Base-by-base conservation (phyloP, 2,888 invertebrate species). In the Acleris holmiana region DNA sequence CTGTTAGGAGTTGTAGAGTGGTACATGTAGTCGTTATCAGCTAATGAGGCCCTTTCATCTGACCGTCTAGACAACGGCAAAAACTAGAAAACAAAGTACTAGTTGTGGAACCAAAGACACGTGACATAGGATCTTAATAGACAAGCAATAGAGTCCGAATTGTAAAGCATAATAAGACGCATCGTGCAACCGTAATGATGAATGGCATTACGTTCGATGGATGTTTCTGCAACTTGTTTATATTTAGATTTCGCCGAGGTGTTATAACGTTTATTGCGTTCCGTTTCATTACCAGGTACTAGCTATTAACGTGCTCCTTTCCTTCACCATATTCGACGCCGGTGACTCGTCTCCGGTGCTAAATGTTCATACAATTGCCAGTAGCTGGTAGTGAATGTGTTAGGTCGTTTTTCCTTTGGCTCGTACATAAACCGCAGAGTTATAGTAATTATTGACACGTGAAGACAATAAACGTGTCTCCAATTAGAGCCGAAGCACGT, bases 401-500 rank as follows among this genome's bases (percentile, higher is more conserved):
- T 35, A 35, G 35, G 35, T 35, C 13, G 23, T 29, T 10, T 50
- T 13, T 13, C 51, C 51, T 18, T 35, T 18, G 13, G 5, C 17
- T 10, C 13, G 35, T 19, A 17, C 15, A 40, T 29, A 8, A 50
- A 29, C 2, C 8, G 35, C n/a, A 29, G 17, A 18, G 54, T 41
- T 54, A 54, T 18, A n/a, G 55, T 23, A n/a, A 44, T 55, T 55
- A 44, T 17, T 23, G 55, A n/a, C 55, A 54, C 41, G 41, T 46
- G 41, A 53, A 59, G 21, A 23, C 19, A 40, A 47, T 25, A 48
- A 53, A 64, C 63, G 63, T 58, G 63, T 18, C 53, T 47, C 47
- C 53, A 41, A 47, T 48, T 53, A 29, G 23, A 23, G 40, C 29
- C 51, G 19, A 18, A 44, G 49, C 65, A 60, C 59, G 65, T 65